phyloP scores from a whole-genome alignment of 1,140 invertebrate genomes.

The Nymphalis io region DNA sequence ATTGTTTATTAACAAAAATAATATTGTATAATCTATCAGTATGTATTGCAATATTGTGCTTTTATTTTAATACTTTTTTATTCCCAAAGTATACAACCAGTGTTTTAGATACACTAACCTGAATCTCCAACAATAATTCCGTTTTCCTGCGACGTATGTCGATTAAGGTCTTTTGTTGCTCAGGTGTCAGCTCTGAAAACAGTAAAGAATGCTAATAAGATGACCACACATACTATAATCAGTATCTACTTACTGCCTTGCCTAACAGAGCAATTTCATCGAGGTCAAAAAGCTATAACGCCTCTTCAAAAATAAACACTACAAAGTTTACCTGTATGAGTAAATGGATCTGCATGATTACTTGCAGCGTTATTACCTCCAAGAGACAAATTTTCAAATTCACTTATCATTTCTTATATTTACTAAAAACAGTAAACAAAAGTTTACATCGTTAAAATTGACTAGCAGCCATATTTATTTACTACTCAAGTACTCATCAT shows the following conservation, averaged over 20 bases:
- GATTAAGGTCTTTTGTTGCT: constrained; percentile 94
- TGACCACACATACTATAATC: constrained; percentile 41
- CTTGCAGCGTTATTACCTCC: constrained; percentile 73
- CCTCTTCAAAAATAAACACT: constrained; percentile 35
- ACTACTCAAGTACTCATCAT: constrained; percentile 45
- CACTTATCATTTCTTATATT: constrained; percentile 79
- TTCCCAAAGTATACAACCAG: constrained; percentile 11
- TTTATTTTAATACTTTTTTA: constrained; percentile 8
- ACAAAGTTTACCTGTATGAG: constrained; percentile 67
- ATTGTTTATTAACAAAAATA: neutral
- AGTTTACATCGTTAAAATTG: constrained; percentile 76
- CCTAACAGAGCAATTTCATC: constrained; percentile 53
- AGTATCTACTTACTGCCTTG: constrained; percentile 14
- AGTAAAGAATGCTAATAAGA: constrained; percentile 41
- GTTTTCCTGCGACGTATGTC: constrained; percentile 94
- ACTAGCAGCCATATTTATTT: constrained; percentile 78
- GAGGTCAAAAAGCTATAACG: constrained; percentile 60
- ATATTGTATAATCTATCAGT: neutral
- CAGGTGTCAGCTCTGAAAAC: constrained; percentile 93
- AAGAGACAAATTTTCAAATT: constrained; percentile 80
- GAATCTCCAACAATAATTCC: constrained; percentile 94
- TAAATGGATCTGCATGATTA: constrained; percentile 77
- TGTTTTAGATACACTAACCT: constrained; percentile 83
- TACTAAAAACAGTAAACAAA: constrained; percentile 73
- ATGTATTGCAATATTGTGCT: neutral